phyloP scores from a whole-genome alignment of 2,797 vertebrate species.

The Chrosomus eos region DNA sequence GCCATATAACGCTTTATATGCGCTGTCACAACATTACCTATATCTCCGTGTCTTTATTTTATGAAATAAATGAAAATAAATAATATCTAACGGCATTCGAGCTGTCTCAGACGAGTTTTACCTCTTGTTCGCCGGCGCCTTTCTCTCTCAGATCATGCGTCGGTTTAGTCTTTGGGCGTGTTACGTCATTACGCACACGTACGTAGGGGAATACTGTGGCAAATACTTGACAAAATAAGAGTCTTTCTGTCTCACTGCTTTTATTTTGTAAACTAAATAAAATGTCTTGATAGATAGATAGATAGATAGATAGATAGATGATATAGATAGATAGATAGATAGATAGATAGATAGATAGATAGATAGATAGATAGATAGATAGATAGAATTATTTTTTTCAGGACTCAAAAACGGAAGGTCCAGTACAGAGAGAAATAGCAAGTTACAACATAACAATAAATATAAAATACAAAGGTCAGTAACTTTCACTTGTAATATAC shows the following conservation, averaged over 20 bases:
- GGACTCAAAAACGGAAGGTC: too few relatives aligned
- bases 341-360: too few relatives aligned
- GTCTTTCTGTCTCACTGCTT: neutral
- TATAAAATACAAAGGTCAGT: too few relatives aligned
- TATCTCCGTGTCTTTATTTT: neutral
- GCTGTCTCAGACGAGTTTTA: conserved; percentile 27
- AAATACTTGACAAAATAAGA: conserved; percentile 18
- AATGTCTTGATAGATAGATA: rapidly evolving
- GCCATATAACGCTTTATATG: neutral
- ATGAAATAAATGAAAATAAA: neutral
- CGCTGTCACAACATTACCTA: neutral
- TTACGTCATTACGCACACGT: conserved; percentile 46
- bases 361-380: too few relatives aligned
- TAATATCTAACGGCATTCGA: neutral
- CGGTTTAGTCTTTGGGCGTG: conserved; percentile 50
- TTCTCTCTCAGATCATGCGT: conserved; percentile 56
- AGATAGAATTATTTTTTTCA: too few relatives aligned
- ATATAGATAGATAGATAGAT: too few relatives aligned
- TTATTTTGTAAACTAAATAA: neutral
- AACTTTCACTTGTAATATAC: too few relatives aligned
- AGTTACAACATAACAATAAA: too few relatives aligned
- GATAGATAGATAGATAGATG: too few relatives aligned
- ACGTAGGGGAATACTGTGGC: neutral
- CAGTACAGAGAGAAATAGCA: too few relatives aligned
- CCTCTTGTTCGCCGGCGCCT: conserved; percentile 58